Conservation (phyloP, 1,140 invertebrate species). For the Eurosta solidaginis region DNA sequence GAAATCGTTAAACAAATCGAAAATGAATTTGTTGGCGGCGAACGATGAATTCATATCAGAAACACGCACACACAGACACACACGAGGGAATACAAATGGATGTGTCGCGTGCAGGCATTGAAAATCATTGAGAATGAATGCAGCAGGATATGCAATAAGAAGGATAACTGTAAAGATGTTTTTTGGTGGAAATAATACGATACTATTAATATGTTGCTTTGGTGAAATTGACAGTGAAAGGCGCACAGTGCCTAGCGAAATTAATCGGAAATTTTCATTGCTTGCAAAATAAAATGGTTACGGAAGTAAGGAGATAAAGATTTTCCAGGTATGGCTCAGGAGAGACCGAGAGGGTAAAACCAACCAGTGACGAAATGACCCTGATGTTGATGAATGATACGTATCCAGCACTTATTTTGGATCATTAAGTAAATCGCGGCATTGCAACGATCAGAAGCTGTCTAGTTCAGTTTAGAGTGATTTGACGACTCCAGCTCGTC, state of each 20-base stretch:
- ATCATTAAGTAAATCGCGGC: no score
- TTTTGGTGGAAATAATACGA: not conserved
- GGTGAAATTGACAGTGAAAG: not conserved
- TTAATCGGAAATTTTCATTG: no score
- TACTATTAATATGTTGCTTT: not conserved
- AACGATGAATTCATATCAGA: not conserved
- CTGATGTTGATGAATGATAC: no score
- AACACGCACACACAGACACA: not conserved
- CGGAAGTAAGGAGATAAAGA: no score
- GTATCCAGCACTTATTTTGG: no score
- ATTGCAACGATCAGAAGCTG: no score
- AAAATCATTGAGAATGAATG: slow-evolving; percentile 14
- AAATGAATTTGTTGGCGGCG: slow-evolving; percentile 13
- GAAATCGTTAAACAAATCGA: slow-evolving; percentile 12
- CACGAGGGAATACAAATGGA: not conserved
- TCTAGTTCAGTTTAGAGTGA: no score
- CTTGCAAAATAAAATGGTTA: no score
- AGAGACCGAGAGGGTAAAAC: no score
- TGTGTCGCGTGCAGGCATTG: slow-evolving; percentile 11
- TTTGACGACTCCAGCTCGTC: no score
- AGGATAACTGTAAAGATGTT: not conserved
- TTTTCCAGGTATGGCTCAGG: no score
- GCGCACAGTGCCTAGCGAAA: not conserved
- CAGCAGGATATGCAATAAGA: not conserved
- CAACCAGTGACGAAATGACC: no score